A percentile compares a stretch with the other conserved stretches of the same genome.
phyloP scores from a whole-genome alignment of 2,888 invertebrate species.

The Hofmannophila pseudospretella region DNA sequence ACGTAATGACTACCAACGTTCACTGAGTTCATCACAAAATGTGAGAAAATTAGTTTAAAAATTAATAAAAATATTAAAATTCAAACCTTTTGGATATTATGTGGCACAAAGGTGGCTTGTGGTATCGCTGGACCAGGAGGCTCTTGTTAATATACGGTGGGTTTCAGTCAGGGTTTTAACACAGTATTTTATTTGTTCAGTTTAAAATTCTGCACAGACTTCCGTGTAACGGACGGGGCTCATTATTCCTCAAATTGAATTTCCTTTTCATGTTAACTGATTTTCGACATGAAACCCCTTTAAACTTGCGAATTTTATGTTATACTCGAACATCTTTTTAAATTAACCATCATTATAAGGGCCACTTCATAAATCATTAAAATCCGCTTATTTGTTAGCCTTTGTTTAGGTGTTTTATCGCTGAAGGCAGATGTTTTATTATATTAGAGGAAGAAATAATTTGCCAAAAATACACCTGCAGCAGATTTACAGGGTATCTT shows the following conservation, averaged over 20 bases:
- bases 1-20: too few species aligned
- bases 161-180: slow-evolving; percentile 16
- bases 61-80: too few species aligned
- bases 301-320: slow-evolving; percentile 5
- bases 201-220: slow-evolving; percentile 38
- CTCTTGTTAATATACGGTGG: slow-evolving; percentile 12
- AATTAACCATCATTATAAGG: not conserved
- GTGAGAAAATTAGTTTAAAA: too few species aligned
- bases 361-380: too few species aligned
- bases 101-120: slow-evolving; percentile 6
- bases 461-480: too few species aligned
- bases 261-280: slow-evolving; percentile 30
- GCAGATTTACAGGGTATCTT: too few species aligned
- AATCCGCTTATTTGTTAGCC: too few species aligned
- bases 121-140: slow-evolving; percentile 13
- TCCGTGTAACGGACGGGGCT: slow-evolving; percentile 40
- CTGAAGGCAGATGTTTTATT: too few species aligned
- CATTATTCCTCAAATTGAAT: slow-evolving; percentile 42
- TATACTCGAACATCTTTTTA: not conserved
- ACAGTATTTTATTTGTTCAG: slow-evolving; percentile 32
- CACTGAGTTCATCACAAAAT: too few species aligned
- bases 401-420: too few species aligned
- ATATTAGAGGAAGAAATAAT: too few species aligned
- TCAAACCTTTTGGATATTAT: slow-evolving; percentile 7
- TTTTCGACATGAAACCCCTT: slow-evolving; percentile 26